Evolutionary conservation across 2,797 vertebrate species (phyloP), one percentile per base, ranked within the genome.

Genomic region (Bradypus variegatus): DNA sequence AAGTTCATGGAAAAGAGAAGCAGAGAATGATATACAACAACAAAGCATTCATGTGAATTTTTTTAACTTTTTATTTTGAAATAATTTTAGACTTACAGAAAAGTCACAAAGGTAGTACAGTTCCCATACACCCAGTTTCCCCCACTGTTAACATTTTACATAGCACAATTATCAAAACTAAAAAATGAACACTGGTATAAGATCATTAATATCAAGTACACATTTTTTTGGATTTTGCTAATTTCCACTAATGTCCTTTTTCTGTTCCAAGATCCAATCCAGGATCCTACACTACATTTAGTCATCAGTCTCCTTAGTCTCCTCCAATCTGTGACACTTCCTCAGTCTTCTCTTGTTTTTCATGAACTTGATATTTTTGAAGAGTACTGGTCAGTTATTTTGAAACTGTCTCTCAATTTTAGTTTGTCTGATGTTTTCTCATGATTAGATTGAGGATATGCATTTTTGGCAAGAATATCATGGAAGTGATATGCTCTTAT

Each of bases 1-100:
- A 94, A 90, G 8, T 89, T 94, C 70, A 86, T 72, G 29, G 12
- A 41, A 93, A 94, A 90, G 70, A 92, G 36, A 93, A 93, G n/a
- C 14, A 85, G 55, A 90, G 88, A 88, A 86, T 72, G 27, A 79
- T 45, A 80, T 53, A 50, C 31, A 87, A 77, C 65, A 84, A 77
- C 19, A 53, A 36, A 89, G 45, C 70, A 90, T 79, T 88, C 25
- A 72, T 86, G 21, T 53, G 64, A 38, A 90, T 25, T 86, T 83
- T 53, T 65, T 12, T 33, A 64, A 77, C n/a, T 85, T 69, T 85
- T 58, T 53, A 88, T 90, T 89, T 78, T 89, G 23, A 93, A 91
- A 87, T 89, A 82, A 53, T 91, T 85, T 88, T 75, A 86, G 14
- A 45, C 50, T 72, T 76, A 76, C 9, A 90, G n/a, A 84, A 90